Conservation (phyloP, 2,888 invertebrate species). For the Cybosia mesomella region DNA sequence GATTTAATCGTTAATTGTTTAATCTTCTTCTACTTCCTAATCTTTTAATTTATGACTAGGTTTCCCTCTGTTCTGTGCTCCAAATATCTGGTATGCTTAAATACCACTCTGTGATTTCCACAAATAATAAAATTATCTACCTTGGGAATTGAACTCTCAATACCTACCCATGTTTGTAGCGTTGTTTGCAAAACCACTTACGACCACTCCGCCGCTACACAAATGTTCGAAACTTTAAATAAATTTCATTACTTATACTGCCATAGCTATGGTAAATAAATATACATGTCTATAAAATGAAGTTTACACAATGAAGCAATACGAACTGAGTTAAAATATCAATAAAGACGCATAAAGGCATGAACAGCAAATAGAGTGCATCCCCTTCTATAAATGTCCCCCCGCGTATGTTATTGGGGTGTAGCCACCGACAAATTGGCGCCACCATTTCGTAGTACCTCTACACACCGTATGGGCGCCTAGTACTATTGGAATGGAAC, state of each 20-base stretch:
- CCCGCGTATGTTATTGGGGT: conserved; percentile 8
- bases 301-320: neutral
- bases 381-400: conserved; percentile 1
- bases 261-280: neutral
- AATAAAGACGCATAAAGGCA: conserved; percentile 16
- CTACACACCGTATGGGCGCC: conserved; percentile 6
- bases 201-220: neutral
- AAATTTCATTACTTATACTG: neutral
- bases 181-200: neutral
- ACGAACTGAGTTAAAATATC: conserved; percentile 14
- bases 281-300: neutral
- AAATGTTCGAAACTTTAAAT: neutral
- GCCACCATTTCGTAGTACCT: conserved; percentile 8
- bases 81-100: too few relatives aligned
- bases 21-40: too few relatives aligned
- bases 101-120: neutral
- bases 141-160: neutral
- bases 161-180: neutral
- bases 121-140: neutral
- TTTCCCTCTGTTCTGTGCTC: too few relatives aligned
- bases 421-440: conserved; percentile 17
- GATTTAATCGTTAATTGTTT: too few relatives aligned
- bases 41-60: too few relatives aligned
- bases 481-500: conserved; percentile 22
- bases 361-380: conserved; percentile 17